Conservation (phyloP, 2,888 invertebrate species). For the Helicoverpa assulta region DNA sequence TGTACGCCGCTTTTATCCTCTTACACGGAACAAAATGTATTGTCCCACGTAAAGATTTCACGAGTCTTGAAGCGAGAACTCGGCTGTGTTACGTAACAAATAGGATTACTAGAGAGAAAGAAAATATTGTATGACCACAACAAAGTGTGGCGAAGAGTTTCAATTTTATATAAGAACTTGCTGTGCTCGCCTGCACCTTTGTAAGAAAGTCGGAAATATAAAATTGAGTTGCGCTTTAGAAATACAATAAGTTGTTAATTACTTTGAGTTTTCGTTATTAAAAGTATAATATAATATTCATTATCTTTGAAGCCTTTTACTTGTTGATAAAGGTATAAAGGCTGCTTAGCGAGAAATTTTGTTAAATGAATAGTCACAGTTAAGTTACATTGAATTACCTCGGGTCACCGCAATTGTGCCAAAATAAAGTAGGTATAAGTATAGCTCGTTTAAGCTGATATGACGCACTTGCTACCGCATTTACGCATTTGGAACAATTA, state of each 20-base stretch:
- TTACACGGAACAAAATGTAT: slow-evolving; percentile 16
- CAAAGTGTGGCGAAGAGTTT: not conserved
- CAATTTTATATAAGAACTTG: slow-evolving; percentile 1
- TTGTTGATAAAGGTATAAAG: too few relatives aligned
- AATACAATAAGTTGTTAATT: not conserved
- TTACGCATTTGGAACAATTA: too few relatives aligned
- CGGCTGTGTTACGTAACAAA: slow-evolving; percentile 17
- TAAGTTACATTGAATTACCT: too few relatives aligned
- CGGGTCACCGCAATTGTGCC: too few relatives aligned
- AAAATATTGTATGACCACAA: slow-evolving; percentile 30
- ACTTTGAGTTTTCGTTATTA: not conserved
- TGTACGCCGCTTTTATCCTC: not conserved
- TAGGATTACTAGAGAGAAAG: slow-evolving; percentile 25
- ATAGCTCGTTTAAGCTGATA: too few relatives aligned
- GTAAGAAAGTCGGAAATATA: not conserved
- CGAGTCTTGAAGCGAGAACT: slow-evolving; percentile 22
- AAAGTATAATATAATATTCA: too few relatives aligned
- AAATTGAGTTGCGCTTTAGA: not conserved
- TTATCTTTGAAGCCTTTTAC: too few relatives aligned
- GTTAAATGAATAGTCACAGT: too few relatives aligned
- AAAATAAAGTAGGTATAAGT: too few relatives aligned
- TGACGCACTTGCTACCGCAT: too few relatives aligned
- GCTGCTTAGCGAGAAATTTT: too few relatives aligned
- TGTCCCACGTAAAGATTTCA: slow-evolving; percentile 10
- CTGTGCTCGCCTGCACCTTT: slow-evolving; percentile 4